Evolutionary conservation across 2,888 invertebrate species (phyloP).

Genomic region (Trissolcus brochymenae): DNA sequence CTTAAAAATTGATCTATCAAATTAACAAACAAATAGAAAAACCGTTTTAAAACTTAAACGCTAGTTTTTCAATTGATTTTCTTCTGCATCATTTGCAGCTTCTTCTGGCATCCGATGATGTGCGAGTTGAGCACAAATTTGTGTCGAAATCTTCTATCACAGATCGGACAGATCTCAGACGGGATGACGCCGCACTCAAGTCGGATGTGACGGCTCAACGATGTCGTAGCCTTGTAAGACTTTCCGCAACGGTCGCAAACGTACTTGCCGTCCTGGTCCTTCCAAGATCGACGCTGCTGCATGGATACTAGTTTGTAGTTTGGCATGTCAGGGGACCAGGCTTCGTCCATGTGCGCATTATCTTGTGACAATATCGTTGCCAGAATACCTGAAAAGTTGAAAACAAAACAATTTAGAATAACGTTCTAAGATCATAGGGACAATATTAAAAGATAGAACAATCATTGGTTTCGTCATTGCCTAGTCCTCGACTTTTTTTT

Average conservation of each 20-base stretch:
- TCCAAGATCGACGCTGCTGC: conserved; percentile 35
- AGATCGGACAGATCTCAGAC: conserved; percentile 74
- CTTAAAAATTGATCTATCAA: background rate
- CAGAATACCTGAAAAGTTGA: conserved; percentile 67
- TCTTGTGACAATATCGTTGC: conserved; percentile 65
- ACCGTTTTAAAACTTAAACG: background rate
- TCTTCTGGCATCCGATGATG: conserved; percentile 68
- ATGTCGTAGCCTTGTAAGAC: conserved; percentile 73
- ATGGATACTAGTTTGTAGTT: conserved; percentile 30
- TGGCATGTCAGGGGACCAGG: conserved; percentile 21
- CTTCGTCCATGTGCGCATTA: conserved; percentile 15
- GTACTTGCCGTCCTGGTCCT: conserved; percentile 60
- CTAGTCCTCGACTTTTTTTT: too few species aligned
- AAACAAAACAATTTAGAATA: conserved; percentile 25
- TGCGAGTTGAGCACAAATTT: conserved; percentile 75
- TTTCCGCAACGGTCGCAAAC: conserved; percentile 75
- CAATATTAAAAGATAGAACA: background rate
- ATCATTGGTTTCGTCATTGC: too few species aligned
- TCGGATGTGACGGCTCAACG: conserved; percentile 76
- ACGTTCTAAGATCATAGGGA: background rate
- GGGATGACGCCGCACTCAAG: conserved; percentile 76
- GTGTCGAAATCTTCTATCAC: conserved; percentile 76
- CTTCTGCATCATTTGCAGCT: conserved; percentile 61
- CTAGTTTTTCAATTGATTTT: conserved; percentile 51
- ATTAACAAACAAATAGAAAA: background rate